These are phyloP conservation scores for Leptinotarsa tumamoca DNA, from an alignment of 2,888 invertebrate species.

Conservation along the genomic window DNA sequence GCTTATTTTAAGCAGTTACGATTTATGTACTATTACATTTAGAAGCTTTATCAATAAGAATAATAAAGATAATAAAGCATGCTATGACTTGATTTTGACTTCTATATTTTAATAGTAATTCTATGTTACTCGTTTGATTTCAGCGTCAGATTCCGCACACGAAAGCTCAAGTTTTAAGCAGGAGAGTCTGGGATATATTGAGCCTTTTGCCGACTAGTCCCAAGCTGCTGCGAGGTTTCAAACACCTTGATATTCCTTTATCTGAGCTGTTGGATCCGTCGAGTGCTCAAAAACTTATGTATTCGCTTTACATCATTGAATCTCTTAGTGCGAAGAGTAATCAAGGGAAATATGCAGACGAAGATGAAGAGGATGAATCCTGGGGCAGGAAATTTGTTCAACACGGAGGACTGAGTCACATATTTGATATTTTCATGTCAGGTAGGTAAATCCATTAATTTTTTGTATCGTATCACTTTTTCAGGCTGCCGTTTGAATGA, in stretches of 20 bases:
- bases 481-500: neutral
- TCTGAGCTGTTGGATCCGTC: constrained; percentile 86
- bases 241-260: constrained; percentile 78
- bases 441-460: constrained; percentile 66
- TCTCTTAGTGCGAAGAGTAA: constrained; percentile 69
- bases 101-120: too few species aligned
- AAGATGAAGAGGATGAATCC: constrained; percentile 56
- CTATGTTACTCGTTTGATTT: constrained; percentile 29
- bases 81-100: too few species aligned
- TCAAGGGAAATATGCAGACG: constrained; percentile 49
- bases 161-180: constrained; percentile 88
- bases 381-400: constrained; percentile 88
- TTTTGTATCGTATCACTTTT: neutral
- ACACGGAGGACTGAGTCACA: constrained; percentile 86
- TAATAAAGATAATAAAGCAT: too few species aligned
- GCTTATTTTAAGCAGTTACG: too few species aligned
- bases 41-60: too few species aligned
- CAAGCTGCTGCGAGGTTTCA: constrained; percentile 85
- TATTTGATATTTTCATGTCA: constrained; percentile 93
- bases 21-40: too few species aligned
- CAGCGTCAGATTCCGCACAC: constrained; percentile 82
- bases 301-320: constrained; percentile 92
- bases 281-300: constrained; percentile 95
- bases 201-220: constrained; percentile 93
- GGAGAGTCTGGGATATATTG: constrained; percentile 94